Evolutionary conservation across 2,797 vertebrate genomes (phyloP), one percentile per base, ranked within the genome.

Genomic region (Betta splendens): DNA sequence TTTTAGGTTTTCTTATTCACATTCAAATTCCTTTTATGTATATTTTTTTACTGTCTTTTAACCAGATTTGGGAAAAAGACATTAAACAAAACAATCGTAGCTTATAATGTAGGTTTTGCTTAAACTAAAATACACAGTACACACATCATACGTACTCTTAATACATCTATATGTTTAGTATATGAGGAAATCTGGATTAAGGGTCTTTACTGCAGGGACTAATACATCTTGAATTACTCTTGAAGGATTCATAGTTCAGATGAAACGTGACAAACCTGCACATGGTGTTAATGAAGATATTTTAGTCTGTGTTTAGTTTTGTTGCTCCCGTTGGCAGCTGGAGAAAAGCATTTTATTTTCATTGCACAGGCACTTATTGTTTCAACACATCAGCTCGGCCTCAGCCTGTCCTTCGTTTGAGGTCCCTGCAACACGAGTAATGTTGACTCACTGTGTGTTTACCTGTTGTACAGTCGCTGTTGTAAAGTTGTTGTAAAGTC

Each of bases 321-420:
- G 23, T 63, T 44, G 72, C 44, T 46, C 16, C 7, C 4, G 11
- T 9, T 7, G 10, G 31, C 64, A 15, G 18, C 26, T n/a, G 25
- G 25, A 56, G 33, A 39, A 49, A 32, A 56, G 47, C 57, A 55
- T 69, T 53, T 43, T 47, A 68, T 64, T 64, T 64, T 49, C n/a
- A 67, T 73, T 74, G 74, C 76, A 77, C 77, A 54, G 56, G 67
- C 75, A 80, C 70, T 72, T 83, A 36, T n/a, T 9, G 36, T 53
- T 59, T 53, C 57, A 25, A 56, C 35, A 31, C 18, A 16, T 45
- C 48, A 52, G n/a, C 13, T 16, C 49, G 53, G 67, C 48, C 46
- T 69, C 47, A 26, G 29, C 28, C 35, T 52, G 26, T 9, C 51
- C 61, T 20, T 32, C n/a, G 28, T 58, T 32, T 47, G 31, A 58